Conservation (phyloP, 2,888 invertebrate genomes). For the Scaptomyza parva region DNA sequence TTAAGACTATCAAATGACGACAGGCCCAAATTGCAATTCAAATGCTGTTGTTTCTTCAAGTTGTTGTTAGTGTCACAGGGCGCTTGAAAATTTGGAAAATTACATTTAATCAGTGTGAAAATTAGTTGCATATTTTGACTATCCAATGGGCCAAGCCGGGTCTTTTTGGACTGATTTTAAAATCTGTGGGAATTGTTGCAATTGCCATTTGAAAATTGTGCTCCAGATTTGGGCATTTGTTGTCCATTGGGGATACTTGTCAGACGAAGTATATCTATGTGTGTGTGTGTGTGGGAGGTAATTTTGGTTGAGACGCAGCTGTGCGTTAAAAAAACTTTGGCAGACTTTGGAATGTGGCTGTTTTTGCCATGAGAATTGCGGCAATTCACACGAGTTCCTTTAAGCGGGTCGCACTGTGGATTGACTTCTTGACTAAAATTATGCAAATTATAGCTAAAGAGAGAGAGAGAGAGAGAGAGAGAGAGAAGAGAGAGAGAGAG, state of each 20-base stretch:
- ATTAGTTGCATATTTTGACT: slow-evolving; percentile 71
- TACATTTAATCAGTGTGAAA: slow-evolving; percentile 78
- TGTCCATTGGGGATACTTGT: slow-evolving; percentile 15
- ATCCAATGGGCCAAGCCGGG: slow-evolving; percentile 37
- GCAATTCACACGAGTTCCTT: slow-evolving; percentile 55
- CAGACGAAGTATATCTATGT: slow-evolving; percentile 2
- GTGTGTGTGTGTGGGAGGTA: slow-evolving; percentile 33
- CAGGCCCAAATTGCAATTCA: slow-evolving; percentile 60
- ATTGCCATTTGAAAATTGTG: slow-evolving; percentile 40
- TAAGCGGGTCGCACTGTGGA: slow-evolving; percentile 33
- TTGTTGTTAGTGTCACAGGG: slow-evolving; percentile 66
- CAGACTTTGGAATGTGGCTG: slow-evolving; percentile 51
- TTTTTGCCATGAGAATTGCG: slow-evolving; percentile 54
- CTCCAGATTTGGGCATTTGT: slow-evolving; percentile 36
- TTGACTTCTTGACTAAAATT: slow-evolving; percentile 54
- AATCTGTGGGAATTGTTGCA: slow-evolving; percentile 45
- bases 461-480: not conserved
- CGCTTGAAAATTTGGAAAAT: slow-evolving; percentile 70
- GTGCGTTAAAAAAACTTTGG: slow-evolving; percentile 36
- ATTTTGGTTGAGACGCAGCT: slow-evolving; percentile 40
- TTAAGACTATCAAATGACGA: slow-evolving; percentile 68
- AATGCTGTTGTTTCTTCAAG: slow-evolving; percentile 33
- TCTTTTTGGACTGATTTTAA: slow-evolving; percentile 8
- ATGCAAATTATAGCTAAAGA: slow-evolving; percentile 55
- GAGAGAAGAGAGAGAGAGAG: slow-evolving; percentile 7